Base-by-base conservation (phyloP, 2,888 invertebrate genomes). In the Aromia moschata region DNA sequence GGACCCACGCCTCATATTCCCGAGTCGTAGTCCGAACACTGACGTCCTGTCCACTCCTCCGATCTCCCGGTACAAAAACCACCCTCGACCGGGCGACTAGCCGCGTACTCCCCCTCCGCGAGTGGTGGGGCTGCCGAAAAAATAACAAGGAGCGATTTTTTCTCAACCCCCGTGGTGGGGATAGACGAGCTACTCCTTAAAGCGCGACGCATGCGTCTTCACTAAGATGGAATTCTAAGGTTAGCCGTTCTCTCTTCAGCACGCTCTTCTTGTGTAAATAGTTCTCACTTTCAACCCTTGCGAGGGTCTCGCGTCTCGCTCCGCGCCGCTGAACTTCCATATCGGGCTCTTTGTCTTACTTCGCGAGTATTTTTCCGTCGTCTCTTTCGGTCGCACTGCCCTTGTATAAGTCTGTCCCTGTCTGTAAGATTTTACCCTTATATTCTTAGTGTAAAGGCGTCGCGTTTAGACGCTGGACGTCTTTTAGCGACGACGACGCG, bases 361-460 rank as follows among this genome's bases (percentile, higher is more conserved):
- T 77, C 74, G 73, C 69, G 72, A 71, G 69, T 74, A 75, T 76
- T 75, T 74, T 71, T 70, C 65, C 58, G 60, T 69, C 60, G 59
- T 78, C 78, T 72, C 73, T 31, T 65, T 79, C 70, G 47, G 58
- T 54, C 65, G 18, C 75, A 69, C 73, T 70, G 69, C 67, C 62
- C 79, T 78, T 77, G 75, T 67, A 72, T 79, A 77, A 74, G 58
- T 58, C 58, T 58, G 58, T 73, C 73, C 64, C 65, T 63, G 62
- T 79, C 69, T 64, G 60, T 56, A 66, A 69, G 70, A 70, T 74
- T 75, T 71, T 75, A 72, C 76, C 75, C 74, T 76, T 76, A 74
- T 73, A 75, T 80, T 80, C 79, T 80, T 80, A 80, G 80, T 81
- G 75, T 74, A 75, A 78, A 79, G 79, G 80, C 79, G 79, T 77